Evolutionary conservation across 2,797 vertebrate species (phyloP), one percentile per base, ranked within the genome.

Genomic region (Tangara arthus): DNA sequence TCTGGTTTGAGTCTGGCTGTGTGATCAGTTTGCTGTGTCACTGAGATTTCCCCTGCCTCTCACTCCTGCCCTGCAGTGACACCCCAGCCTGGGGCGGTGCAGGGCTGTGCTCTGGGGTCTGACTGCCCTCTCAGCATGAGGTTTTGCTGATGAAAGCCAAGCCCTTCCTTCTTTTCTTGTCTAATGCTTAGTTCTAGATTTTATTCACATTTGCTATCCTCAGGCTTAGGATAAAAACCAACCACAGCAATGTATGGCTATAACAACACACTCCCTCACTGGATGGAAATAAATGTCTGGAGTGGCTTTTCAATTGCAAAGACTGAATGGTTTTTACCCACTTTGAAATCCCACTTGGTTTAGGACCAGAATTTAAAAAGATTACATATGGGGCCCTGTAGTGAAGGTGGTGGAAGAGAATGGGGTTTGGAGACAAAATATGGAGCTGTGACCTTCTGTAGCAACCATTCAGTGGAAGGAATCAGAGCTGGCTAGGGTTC

Each of bases 371-470:
- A 63, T 55, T 87, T 56, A 24, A 87, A 87, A 92, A 86, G 18
- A 59, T 85, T 90, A 83, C 89, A 60, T 8, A 75, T 42, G 61
- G 28, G 70, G 77, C 68, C 80, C 66, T 90, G 73, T 87, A 57
- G 52, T 52, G 79, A 92, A 70, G 2, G 1, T 49, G 59, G 37
- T 47, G 71, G 34, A 47, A 87, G 1, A n/a, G 28, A 81, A 63
- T 32, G 14, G 27, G 47, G 12, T 69, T 42, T 84, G 66, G 88
- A 70, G 57, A 65, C 32, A 59, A 80, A 90, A 70, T 1, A 17
- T 0, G 9, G 72, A 57, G 52, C 30, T 60, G 34, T 3, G 23
- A n/a, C 65, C 57, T 71, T 57, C 22, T 12, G 18, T 7, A 73
- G 64, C 60, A 61, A 9, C 17, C 22, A 24, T 11, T 60, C 44